A percentile compares a stretch with the other conserved stretches of the same genome.
Evolutionary conservation across 2,888 invertebrate species (phyloP).

Genomic region (Chaetogeoica ovagalla): DNA sequence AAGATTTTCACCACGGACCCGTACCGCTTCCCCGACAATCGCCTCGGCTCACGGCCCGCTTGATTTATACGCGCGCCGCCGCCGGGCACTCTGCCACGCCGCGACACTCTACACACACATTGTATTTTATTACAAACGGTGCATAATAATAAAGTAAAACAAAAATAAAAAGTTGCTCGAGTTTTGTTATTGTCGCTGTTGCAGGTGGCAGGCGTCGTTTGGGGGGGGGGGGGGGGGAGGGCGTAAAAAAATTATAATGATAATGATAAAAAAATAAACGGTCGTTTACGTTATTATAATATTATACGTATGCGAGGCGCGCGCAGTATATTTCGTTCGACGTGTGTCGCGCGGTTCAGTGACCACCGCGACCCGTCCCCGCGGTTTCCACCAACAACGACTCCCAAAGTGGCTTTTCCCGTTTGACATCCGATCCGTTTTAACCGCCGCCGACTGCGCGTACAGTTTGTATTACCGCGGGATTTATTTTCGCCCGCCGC

Average conservation of each 20-base stretch:
- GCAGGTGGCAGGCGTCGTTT: not conserved
- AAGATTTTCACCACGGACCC: not conserved
- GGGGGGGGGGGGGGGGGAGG: too few relatives aligned
- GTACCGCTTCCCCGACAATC: too few relatives aligned
- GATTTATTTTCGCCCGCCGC: too few relatives aligned
- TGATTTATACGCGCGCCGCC: constrained; percentile 34
- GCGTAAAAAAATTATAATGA: too few relatives aligned
- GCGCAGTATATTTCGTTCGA: not conserved
- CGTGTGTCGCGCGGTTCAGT: constrained; percentile 25
- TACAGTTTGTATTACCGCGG: too few relatives aligned
- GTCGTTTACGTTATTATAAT: not conserved
- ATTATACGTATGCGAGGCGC: not conserved
- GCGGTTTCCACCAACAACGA: constrained; percentile 36
- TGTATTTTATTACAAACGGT: too few relatives aligned
- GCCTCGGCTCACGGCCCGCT: not conserved
- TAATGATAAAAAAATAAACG: not conserved
- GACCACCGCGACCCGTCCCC: not conserved
- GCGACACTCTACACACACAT: too few relatives aligned
- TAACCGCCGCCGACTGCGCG: not conserved
- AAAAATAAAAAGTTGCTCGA: not conserved
- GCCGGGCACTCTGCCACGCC: too few relatives aligned
- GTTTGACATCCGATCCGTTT: constrained; percentile 51
- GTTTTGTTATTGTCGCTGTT: too few relatives aligned
- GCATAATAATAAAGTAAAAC: not conserved
- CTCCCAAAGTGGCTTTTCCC: constrained; percentile 51